phyloP scores from a whole-genome alignment of 2,113 vertebrate genomes.

The Cercopithecus mona region DNA sequence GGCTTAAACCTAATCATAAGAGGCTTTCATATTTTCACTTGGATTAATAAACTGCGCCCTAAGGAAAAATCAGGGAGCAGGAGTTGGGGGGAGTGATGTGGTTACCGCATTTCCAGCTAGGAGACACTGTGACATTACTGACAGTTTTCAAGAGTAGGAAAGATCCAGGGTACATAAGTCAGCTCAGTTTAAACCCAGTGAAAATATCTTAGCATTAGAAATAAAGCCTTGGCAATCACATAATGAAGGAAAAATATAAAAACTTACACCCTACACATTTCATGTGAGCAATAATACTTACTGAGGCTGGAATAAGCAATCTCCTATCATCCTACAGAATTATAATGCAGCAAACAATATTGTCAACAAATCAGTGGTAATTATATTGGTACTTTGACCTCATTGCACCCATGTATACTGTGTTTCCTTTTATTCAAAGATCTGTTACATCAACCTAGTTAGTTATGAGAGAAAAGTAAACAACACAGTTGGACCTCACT shows the following conservation, averaged over 20 bases:
- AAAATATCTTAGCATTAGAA: constrained; percentile 19
- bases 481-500: background rate
- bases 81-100: background rate
- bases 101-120: background rate
- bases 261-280: background rate
- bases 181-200: background rate
- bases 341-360: background rate
- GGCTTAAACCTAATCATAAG: background rate
- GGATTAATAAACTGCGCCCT: background rate
- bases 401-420: background rate
- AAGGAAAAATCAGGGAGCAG: background rate
- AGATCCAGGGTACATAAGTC: background rate
- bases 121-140: background rate
- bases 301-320: background rate
- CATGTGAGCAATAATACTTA: constrained; percentile 33
- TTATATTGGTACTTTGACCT: background rate
- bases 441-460: background rate
- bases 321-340: background rate
- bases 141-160: background rate
- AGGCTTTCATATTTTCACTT: background rate
- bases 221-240: background rate
- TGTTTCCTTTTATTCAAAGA: constrained; percentile 24
- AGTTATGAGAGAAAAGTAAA: constrained; percentile 36
- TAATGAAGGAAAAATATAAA: background rate
- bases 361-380: constrained; percentile 13